Percentiles rank a stretch among this genome's conserved stretches.
Conservation (phyloP, 2,113 vertebrate genomes). For the Artemisiospiza belli region DNA sequence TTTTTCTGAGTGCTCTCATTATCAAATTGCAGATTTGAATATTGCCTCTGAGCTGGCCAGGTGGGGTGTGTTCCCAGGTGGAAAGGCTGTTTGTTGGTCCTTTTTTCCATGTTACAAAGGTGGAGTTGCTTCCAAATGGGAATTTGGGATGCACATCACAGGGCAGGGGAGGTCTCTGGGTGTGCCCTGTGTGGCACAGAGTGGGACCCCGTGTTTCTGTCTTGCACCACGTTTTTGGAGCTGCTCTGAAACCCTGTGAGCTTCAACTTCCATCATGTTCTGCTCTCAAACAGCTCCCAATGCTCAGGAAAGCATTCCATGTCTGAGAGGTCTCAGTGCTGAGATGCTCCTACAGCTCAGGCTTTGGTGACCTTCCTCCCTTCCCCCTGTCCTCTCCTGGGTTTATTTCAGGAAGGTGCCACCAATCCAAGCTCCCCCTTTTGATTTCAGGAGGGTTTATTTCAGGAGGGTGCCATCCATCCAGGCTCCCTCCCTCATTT, state of each 20-base stretch:
- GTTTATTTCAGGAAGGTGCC: not conserved
- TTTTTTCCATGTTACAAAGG: not conserved
- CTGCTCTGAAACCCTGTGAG: not conserved
- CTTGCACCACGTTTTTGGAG: not conserved
- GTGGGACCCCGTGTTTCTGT: not conserved
- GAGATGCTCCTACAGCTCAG: not conserved
- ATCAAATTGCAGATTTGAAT: not conserved
- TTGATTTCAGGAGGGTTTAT: not conserved
- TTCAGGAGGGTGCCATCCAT: not conserved
- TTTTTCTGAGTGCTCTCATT: not conserved
- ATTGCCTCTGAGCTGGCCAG: not conserved
- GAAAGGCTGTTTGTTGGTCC: not conserved
- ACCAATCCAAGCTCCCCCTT: not conserved
- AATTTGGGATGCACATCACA: accelerated
- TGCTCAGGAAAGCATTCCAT: not conserved
- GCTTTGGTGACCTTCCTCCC: not conserved
- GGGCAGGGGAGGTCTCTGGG: not conserved
- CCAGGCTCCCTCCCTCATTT: not conserved
- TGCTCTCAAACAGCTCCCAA: not conserved
- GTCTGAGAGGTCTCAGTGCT: not conserved
- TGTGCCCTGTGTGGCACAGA: accelerated
- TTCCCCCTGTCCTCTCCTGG: not conserved
- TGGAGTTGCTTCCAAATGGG: not conserved
- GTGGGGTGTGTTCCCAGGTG: not conserved
- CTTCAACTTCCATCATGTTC: not conserved